These are phyloP conservation scores for Dolichoris vasculosae DNA, from an alignment of 1,140 invertebrate genomes.

Conservation along the genomic window DNA sequence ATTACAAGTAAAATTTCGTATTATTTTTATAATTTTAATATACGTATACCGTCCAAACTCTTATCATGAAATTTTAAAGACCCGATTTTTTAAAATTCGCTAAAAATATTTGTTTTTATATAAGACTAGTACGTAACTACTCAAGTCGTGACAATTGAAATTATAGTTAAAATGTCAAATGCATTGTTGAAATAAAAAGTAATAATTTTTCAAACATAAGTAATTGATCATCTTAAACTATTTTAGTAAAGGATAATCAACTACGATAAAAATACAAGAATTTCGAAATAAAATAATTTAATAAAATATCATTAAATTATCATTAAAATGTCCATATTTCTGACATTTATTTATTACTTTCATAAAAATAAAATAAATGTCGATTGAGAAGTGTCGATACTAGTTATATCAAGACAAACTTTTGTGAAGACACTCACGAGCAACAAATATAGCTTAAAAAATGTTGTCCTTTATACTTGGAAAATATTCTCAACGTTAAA, in stretches of 20 bases:
- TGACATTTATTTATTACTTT: not conserved
- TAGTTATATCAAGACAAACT: not conserved
- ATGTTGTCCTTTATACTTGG: not conserved
- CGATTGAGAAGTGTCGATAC: not conserved
- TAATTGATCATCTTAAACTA: not conserved
- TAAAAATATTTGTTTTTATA: not conserved
- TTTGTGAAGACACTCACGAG: conserved; percentile 12
- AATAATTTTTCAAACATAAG: not conserved
- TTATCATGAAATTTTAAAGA: conserved; percentile 5
- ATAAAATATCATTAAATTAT: too few species aligned
- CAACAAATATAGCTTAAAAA: not conserved
- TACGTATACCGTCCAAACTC: conserved; percentile 39
- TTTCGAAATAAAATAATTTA: too few species aligned
- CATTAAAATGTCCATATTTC: not conserved
- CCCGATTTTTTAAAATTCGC: not conserved
- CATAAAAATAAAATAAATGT: not conserved
- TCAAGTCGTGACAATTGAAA: not conserved
- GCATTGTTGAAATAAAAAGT: not conserved
- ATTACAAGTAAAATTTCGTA: conserved; percentile 11
- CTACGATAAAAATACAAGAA: too few species aligned
- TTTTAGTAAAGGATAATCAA: not conserved
- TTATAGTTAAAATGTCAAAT: not conserved
- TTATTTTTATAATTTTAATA: conserved; percentile 33
- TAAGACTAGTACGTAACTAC: not conserved
- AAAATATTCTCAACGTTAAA: conserved; percentile 26